Conservation (phyloP, 2,888 invertebrate species). For the Pyralis farinalis region DNA sequence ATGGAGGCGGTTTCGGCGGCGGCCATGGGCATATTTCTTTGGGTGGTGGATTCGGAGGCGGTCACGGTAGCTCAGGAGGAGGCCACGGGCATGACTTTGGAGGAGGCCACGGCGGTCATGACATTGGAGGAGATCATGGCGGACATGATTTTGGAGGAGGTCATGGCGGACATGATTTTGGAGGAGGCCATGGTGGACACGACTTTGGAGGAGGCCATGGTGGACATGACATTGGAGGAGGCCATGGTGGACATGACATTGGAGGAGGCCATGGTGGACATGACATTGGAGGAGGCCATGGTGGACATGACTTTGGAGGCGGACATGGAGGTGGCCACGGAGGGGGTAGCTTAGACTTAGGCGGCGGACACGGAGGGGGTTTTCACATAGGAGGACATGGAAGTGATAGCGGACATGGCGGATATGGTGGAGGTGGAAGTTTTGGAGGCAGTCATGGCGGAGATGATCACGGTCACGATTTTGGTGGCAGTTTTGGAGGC, state of each 20-base stretch:
- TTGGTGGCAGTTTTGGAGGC: conserved; percentile 8
- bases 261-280: conserved; percentile 16
- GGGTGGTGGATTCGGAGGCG: conserved; percentile 22
- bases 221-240: conserved; percentile 24
- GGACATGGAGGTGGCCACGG: conserved; percentile 20
- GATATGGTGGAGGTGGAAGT: conserved; percentile 20
- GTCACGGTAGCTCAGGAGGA: conserved; percentile 18
- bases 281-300: conserved; percentile 20
- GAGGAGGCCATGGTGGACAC: conserved; percentile 15
- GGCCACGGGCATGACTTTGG: conserved; percentile 20
- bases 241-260: conserved; percentile 17
- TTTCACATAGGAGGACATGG: conserved; percentile 10
- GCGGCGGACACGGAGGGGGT: conserved; percentile 18
- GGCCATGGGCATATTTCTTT: conserved; percentile 22
- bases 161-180: neutral
- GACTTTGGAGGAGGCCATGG: conserved; percentile 25
- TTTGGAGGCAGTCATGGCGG: conserved; percentile 26
- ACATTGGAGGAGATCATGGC: conserved; percentile 17
- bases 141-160: conserved; percentile 22
- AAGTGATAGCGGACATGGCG: conserved; percentile 20
- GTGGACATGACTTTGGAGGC: conserved; percentile 23
- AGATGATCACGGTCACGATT: conserved; percentile 15
- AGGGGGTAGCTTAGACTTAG: conserved; percentile 19
- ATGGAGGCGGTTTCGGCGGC: conserved; percentile 24
- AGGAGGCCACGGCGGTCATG: conserved; percentile 26